Base-by-base conservation (phyloP, 35 echinoderm and acorn worm species). In the Apostichopus parvimensis region DNA sequence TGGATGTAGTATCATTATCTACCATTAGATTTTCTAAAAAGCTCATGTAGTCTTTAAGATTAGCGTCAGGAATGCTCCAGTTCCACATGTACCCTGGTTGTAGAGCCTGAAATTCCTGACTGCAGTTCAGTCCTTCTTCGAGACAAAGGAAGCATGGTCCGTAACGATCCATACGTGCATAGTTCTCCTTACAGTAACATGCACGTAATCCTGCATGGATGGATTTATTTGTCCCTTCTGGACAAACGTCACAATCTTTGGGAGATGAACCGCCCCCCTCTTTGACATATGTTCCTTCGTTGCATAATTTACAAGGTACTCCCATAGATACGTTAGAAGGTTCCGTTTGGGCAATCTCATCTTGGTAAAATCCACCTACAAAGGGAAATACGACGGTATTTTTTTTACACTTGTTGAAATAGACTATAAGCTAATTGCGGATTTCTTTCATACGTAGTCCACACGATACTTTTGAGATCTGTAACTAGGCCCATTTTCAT, bases 361-460 rank as follows among this genome's bases (percentile, higher is more conserved):
- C 80, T 83, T 82, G 78, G 79, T 61, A 92, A 92, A 82, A 92
- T 82, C 91, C 91, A 83, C 91, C 91, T 79, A 60, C 57, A 60
- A 60, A 11, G 11, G 57, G 7, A 60, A 60, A 60, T 28, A 28
- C 26, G 26, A 28, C 26, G 26, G 26, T 28, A 28, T 1, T 28
- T 28, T 28, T 28, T 28, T 28, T 28, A 28, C 26, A 28, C 26
- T 28, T 28, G 26, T 28, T 28, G 26, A 28, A 28, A 28, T 28
- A 28, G 26, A 28, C 26, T 28, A 28, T 28, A 28, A 28, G 26
- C 26, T 28, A 28, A 28, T 28, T 28, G 26, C 26, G 0, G 26
- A 28, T 28, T 28, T 28, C 26, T 28, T 28, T 28, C 26, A 28
- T 28, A 28, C 26, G 26, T 28, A 28, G 26, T 28, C 0, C 26